phyloP scores from a whole-genome alignment of 2,888 invertebrate species.

The Mesorhabditis spiculigera region DNA sequence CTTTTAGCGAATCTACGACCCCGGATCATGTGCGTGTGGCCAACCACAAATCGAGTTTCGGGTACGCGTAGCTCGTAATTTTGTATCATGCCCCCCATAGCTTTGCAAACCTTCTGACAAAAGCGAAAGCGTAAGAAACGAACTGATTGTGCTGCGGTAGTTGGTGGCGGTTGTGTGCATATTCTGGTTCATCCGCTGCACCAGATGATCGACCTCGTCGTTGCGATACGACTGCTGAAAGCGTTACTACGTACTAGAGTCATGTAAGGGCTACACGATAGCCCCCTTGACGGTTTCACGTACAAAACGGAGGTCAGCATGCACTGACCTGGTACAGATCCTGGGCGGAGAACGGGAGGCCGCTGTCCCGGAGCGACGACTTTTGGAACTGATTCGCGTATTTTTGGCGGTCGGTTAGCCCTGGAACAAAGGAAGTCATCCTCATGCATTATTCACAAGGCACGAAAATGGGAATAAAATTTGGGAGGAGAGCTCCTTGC shows the following conservation, averaged over 20 bases:
- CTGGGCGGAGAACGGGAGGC: conserved; percentile 25
- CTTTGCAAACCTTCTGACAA: no score
- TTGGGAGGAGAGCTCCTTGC: no score
- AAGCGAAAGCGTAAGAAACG: background rate
- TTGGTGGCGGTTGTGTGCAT: conserved; percentile 11
- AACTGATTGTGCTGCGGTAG: background rate
- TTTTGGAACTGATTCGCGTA: conserved; percentile 48
- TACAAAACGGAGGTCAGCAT: background rate
- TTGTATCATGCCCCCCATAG: no score
- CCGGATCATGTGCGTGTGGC: no score
- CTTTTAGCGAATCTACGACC: no score
- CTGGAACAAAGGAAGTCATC: conserved; percentile 17
- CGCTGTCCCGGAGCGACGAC: conserved; percentile 16
- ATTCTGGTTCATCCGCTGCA: conserved; percentile 32
- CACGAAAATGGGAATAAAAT: no score
- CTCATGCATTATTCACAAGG: no score
- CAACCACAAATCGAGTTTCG: no score
- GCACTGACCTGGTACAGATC: conserved; percentile 24
- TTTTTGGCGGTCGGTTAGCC: conserved; percentile 45
- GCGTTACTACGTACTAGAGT: background rate
- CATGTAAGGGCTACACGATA: background rate
- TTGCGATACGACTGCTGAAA: conserved; percentile 34
- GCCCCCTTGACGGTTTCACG: background rate
- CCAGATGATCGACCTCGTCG: conserved; percentile 40
- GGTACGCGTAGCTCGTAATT: no score